Percentiles rank a stretch among this genome's conserved stretches.
These are phyloP conservation scores for Drosophila anomalata DNA, from an alignment of 2,888 invertebrate genomes.

Conservation along the genomic window DNA sequence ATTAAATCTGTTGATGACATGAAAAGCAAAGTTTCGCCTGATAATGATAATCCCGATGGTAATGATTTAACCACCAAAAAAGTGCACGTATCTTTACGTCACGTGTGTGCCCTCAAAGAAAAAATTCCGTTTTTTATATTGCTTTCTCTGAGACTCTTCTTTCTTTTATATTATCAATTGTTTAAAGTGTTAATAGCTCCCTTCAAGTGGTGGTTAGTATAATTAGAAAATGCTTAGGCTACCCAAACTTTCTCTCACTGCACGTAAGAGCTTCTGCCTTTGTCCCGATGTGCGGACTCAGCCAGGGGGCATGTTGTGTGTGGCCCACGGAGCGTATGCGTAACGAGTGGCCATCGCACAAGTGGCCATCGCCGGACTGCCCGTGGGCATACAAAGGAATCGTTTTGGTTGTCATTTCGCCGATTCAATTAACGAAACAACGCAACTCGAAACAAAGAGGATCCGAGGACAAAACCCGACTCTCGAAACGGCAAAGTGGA, in stretches of 20 bases:
- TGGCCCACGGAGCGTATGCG: slow-evolving; percentile 68
- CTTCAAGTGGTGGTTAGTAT: not conserved
- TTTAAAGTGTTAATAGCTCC: no score
- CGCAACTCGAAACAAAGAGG: slow-evolving; percentile 49
- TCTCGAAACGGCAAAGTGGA: slow-evolving; percentile 28
- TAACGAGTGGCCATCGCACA: slow-evolving; percentile 56
- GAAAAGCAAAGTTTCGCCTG: slow-evolving; percentile 7
- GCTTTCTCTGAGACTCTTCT: no score
- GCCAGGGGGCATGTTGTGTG: slow-evolving; percentile 57
- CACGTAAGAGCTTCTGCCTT: slow-evolving; percentile 18
- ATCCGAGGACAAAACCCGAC: slow-evolving; percentile 19
- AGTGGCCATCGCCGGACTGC: slow-evolving; percentile 31
- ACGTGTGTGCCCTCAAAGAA: slow-evolving; percentile 9
- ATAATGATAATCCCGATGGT: slow-evolving; percentile 23
- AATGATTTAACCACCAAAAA: slow-evolving; percentile 15
- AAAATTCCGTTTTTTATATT: not conserved
- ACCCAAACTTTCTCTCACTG: slow-evolving; percentile 16
- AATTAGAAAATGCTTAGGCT: not conserved
- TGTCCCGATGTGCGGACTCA: slow-evolving; percentile 30
- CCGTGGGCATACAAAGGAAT: slow-evolving; percentile 55
- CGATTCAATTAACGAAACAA: slow-evolving; percentile 74
- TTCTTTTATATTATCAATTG: no score
- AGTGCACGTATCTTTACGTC: not conserved
- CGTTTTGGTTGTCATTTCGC: slow-evolving; percentile 52
- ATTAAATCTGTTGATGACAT: slow-evolving; percentile 10